phyloP scores from a whole-genome alignment of 2,888 invertebrate genomes.

The Polydrusus tereticollis region DNA sequence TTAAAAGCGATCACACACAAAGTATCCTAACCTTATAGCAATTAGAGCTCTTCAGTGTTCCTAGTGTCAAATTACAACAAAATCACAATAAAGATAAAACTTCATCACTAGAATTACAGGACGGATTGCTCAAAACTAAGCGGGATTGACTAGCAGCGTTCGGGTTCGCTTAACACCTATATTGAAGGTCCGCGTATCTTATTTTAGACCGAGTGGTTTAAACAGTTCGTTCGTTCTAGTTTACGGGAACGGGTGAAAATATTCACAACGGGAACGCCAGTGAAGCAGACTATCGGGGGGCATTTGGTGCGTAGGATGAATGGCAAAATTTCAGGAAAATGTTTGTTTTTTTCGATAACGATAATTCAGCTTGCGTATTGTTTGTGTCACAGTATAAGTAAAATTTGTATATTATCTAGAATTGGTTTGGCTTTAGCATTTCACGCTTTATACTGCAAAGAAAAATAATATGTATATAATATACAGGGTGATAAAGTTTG shows the following conservation, averaged over 20 bases:
- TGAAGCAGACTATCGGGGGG: slow-evolving; percentile 26
- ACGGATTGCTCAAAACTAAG: slow-evolving; percentile 40
- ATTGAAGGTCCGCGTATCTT: slow-evolving; percentile 50
- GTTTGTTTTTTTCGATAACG: background rate
- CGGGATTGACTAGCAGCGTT: slow-evolving; percentile 35
- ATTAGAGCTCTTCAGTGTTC: background rate
- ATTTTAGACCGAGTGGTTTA: slow-evolving; percentile 48
- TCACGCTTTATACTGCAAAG: too few species aligned
- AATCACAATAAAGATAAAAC: slow-evolving; percentile 33
- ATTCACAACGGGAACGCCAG: slow-evolving; percentile 39
- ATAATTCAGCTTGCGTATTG: background rate
- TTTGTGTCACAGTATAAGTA: background rate
- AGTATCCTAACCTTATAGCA: slow-evolving; percentile 29
- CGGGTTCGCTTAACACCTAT: slow-evolving; percentile 46
- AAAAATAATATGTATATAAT: too few species aligned
- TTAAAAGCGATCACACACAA: slow-evolving; percentile 14
- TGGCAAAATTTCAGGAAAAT: slow-evolving; percentile 20
- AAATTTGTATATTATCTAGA: too few species aligned
- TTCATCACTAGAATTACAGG: slow-evolving; percentile 44
- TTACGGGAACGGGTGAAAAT: slow-evolving; percentile 47
- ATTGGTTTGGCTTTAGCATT: too few species aligned
- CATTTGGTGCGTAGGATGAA: slow-evolving; percentile 17
- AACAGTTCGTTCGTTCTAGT: slow-evolving; percentile 50
- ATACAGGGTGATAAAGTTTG: too few species aligned
- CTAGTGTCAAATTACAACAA: slow-evolving; percentile 21